These are phyloP conservation scores for Brachyptera risi DNA, from an alignment of 2,888 invertebrate species.

Conservation along the genomic window DNA sequence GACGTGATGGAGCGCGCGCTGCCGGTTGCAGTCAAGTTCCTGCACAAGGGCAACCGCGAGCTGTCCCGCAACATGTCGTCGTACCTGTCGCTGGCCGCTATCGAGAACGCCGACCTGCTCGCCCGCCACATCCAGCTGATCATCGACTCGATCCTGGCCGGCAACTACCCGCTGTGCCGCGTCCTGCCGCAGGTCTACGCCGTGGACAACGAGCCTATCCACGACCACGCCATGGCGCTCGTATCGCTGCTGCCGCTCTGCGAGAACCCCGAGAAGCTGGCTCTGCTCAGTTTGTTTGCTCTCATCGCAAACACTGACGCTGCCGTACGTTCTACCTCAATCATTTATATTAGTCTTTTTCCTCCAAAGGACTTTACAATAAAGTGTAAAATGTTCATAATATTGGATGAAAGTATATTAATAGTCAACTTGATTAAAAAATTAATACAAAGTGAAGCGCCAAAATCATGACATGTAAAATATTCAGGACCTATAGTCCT, in stretches of 20 bases:
- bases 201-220: conserved; percentile 80
- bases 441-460: no score
- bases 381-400: no score
- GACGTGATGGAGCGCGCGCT: conserved; percentile 78
- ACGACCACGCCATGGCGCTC: conserved; percentile 78
- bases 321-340: no score
- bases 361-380: no score
- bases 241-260: conserved; percentile 77
- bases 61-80: conserved; percentile 86
- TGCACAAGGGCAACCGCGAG: conserved; percentile 86
- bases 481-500: no score
- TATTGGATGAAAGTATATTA: no score
- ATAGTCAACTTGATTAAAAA: no score
- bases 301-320: conserved; percentile 78
- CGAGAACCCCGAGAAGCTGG: conserved; percentile 80
- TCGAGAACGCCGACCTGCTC: conserved; percentile 80
- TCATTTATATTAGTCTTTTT: no score
- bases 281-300: conserved; percentile 76
- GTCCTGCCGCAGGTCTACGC: conserved; percentile 88
- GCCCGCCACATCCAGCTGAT: conserved; percentile 86
- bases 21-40: conserved; percentile 86
- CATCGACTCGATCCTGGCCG: conserved; percentile 60
- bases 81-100: conserved; percentile 87
- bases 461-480: no score
- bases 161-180: conserved; percentile 82